Percentiles rank a stretch among this genome's conserved stretches.
These are phyloP conservation scores for Oryzaephilus surinamensis DNA, from an alignment of 1,140 invertebrate genomes.

Conservation along the genomic window DNA sequence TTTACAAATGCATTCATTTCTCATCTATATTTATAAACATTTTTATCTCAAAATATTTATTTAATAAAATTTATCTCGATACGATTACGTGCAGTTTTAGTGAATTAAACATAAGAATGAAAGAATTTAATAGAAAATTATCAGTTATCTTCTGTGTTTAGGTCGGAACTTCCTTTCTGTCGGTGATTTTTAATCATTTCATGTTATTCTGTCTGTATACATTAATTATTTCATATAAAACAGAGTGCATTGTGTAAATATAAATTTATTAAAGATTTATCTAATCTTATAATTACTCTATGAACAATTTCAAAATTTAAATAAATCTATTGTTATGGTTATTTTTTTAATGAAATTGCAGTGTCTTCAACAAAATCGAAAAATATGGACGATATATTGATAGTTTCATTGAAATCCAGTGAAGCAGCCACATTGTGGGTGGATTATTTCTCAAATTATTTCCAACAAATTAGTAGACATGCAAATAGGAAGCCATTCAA, in stretches of 20 bases:
- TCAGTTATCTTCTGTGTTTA: slow-evolving; percentile 15
- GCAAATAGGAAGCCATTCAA: slow-evolving; percentile 34
- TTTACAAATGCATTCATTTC: too few species aligned
- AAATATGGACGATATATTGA: slow-evolving; percentile 69
- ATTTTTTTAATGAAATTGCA: slow-evolving; percentile 27
- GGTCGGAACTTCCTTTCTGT: slow-evolving; percentile 19
- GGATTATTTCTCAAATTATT: slow-evolving; percentile 67
- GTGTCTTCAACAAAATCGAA: slow-evolving; percentile 22
- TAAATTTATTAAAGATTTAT: too few species aligned
- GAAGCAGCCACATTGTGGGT: slow-evolving; percentile 64
- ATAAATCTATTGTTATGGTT: background rate
- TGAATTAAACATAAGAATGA: too few species aligned
- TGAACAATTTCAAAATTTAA: background rate
- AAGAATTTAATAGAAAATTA: too few species aligned
- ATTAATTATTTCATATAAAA: too few species aligned
- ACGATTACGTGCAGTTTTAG: too few species aligned
- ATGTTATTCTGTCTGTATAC: too few species aligned
- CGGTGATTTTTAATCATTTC: too few species aligned
- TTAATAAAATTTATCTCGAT: too few species aligned
- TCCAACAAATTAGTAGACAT: slow-evolving; percentile 70
- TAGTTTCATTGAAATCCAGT: slow-evolving; percentile 63
- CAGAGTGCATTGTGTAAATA: too few species aligned
- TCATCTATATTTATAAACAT: too few species aligned
- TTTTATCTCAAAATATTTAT: too few species aligned
- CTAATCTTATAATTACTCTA: background rate